Base-by-base conservation (phyloP, 2,113 vertebrate genomes). In the Uria aalge region DNA sequence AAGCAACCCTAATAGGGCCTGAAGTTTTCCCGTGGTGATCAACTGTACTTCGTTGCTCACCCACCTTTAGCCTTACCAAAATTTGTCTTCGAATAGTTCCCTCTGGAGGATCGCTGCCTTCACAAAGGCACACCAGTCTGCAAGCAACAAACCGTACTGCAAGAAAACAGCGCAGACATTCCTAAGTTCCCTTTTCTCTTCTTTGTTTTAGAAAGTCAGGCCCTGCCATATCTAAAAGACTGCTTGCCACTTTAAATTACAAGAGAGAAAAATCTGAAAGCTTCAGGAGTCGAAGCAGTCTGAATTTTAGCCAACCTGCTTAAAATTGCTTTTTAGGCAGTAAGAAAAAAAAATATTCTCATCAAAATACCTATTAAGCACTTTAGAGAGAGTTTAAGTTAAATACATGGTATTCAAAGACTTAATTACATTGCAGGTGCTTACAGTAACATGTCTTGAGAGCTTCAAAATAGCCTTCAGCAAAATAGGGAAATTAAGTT, bases 131-230 rank as follows among this genome's bases (percentile, higher is more conserved):
- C 23, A 98, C 77, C 96, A 99, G 94, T 68, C 92, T 98, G 96
- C 99, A 99, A 27, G 99, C 99, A 63, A 98, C 98, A 96, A 99
- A 98, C 48, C 97, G 95, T 41, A 99, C 99, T 99, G 96, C 47
- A 98, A 96, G 95, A 95, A 60, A 98, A 72, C 78, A 97, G 80
- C 21, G 16, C 36, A 94, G 36, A 60, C 36, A 53, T 55, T 75
- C 16, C 0, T 8, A 43, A 83, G 5, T 26, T 55, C 23, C n/a
- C 20, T 66, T 64, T 59, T 22, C 24, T 50, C 30, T 26, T 12
- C 5, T 19, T 26, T 7, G 15, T 11, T 52, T 32, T 38, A 83
- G 19, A 48, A 85, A 50, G n/a, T 62, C 67, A 93, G 47, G 71
- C 38, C 63, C 22, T 88, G 55, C 34, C 29, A 22, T 36, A 74